These are phyloP conservation scores for Actias luna DNA, from an alignment of 2,888 invertebrate genomes.

Conservation along the genomic window DNA sequence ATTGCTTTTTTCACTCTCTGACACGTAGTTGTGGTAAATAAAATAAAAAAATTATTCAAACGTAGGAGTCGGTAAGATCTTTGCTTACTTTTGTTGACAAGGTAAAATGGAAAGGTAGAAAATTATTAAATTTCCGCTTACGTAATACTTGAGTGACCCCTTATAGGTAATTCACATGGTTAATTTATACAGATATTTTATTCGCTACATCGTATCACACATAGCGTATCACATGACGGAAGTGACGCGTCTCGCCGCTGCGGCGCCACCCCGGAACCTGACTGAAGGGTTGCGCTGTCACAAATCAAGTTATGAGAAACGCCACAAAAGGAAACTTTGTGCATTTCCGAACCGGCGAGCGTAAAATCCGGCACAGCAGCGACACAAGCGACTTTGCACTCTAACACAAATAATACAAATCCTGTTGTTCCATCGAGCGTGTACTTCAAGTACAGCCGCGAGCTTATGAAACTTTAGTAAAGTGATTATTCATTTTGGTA, in stretches of 20 bases:
- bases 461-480: slow-evolving; percentile 44
- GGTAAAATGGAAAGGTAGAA: too few species aligned
- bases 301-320: slow-evolving; percentile 81
- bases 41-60: too few species aligned
- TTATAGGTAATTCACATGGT: background rate
- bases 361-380: slow-evolving; percentile 66
- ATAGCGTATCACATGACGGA: slow-evolving; percentile 42
- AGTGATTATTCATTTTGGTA: slow-evolving; percentile 50
- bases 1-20: too few species aligned
- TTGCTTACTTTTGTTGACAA: too few species aligned
- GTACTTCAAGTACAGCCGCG: slow-evolving; percentile 32
- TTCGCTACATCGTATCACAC: slow-evolving; percentile 29
- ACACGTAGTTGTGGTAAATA: too few species aligned
- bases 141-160: too few species aligned
- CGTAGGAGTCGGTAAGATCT: too few species aligned
- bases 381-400: slow-evolving; percentile 39
- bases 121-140: too few species aligned
- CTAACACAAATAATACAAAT: slow-evolving; percentile 42
- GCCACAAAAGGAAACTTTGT: slow-evolving; percentile 81
- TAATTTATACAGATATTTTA: background rate
- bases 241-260: slow-evolving; percentile 73
- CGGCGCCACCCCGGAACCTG: slow-evolving; percentile 75
- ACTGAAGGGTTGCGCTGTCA: slow-evolving; percentile 79
- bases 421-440: slow-evolving; percentile 23
- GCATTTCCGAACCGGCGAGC: slow-evolving; percentile 77